These are phyloP conservation scores for Geopemphigus sp. DNA, from an alignment of 1,140 invertebrate species.

Conservation along the genomic window DNA sequence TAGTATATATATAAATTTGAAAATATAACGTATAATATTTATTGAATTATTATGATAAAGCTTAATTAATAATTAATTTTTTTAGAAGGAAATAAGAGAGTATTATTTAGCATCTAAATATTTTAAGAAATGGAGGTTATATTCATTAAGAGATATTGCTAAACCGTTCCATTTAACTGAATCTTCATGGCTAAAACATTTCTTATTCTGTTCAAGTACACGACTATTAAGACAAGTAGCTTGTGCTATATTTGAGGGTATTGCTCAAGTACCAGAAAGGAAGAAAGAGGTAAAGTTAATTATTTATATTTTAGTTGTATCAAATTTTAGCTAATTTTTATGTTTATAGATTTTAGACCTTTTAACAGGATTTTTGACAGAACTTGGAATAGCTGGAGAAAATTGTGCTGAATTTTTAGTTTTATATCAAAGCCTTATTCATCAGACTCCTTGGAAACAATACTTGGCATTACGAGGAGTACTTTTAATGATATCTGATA, in stretches of 20 bases:
- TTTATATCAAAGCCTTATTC: constrained; percentile 80
- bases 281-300: constrained; percentile 64
- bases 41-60: not conserved
- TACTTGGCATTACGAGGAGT: constrained; percentile 87
- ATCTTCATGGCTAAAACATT: constrained; percentile 80
- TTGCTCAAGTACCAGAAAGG: constrained; percentile 71
- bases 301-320: not conserved
- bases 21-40: not conserved
- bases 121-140: constrained; percentile 63
- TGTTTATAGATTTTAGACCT: constrained; percentile 72
- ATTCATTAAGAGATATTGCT: constrained; percentile 54
- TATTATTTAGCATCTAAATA: constrained; percentile 77
- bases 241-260: constrained; percentile 81
- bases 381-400: constrained; percentile 81
- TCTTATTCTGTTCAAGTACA: constrained; percentile 88
- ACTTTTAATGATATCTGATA: constrained; percentile 75
- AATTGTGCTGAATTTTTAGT: constrained; percentile 87
- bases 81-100: constrained; percentile 52
- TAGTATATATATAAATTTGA: no score
- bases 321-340: not conserved
- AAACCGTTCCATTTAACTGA: constrained; percentile 59
- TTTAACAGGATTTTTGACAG: constrained; percentile 82
- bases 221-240: constrained; percentile 82
- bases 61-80: constrained; percentile 2
- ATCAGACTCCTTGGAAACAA: constrained; percentile 85